Base-by-base conservation (phyloP, 2,113 vertebrate species). In the Eira barbara region DNA sequence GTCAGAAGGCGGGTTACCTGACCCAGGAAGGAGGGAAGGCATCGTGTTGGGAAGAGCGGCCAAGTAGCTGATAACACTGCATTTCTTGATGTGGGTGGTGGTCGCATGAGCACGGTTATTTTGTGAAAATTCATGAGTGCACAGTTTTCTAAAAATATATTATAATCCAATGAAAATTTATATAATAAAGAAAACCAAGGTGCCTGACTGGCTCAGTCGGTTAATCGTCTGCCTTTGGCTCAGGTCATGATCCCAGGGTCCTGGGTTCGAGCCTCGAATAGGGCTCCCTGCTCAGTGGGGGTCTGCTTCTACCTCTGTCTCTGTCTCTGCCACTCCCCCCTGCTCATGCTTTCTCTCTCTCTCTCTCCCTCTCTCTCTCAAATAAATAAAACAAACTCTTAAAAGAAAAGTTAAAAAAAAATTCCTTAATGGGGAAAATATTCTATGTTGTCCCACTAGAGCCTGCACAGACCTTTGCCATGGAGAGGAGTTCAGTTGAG, bases 221-320 rank as follows among this genome's bases (percentile, higher is more conserved):
- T 31, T 63, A 63, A 63, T 27, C 0, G 29, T 65, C 29, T 65
- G 63, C 29, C 63, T 65, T 65, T 6, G 29, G 13, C 29, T 65
- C 29, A 65, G 29, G 63, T 65, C 63, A 65, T 31, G 29, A 65
- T 65, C 63, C 63, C 63, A 7, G 29, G 29, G 63, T 65, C 63
- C 13, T 65, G 61, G 61, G 27, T 14, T 63, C 0, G 4, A 31
- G 27, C 29, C 13, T 6, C 0, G 13, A 1, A 65, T 65, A 0
- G 5, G 5, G 29, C 12, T 65, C 61, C 61, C 5, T 31, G 13
- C 63, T 65, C 63, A 31, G 63, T 12, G 29, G 63, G 13, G 14
- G 6, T 31, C 29, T 65, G 63, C 63, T 65, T 65, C 63, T 31
- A 29, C 63, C 29, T 65, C 63, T 63, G 27, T 27, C 29, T 65